Evolutionary conservation across 2,113 vertebrate species (phyloP).

Genomic region (Echinops telfairi): DNA sequence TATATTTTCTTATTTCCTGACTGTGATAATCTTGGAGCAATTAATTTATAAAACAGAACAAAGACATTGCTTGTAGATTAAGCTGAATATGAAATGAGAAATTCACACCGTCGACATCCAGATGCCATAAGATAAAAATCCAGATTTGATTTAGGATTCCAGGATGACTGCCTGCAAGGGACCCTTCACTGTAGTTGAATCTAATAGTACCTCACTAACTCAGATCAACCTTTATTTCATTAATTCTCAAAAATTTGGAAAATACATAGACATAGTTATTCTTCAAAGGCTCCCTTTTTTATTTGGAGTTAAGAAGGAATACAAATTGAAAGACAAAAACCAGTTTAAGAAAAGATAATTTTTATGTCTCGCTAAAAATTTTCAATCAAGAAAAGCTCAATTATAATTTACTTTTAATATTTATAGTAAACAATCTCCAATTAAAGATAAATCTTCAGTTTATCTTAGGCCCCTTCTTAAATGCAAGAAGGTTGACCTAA

Average conservation of each 20-base stretch:
- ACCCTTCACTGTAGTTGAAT: too few species aligned
- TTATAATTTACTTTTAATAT: too few species aligned
- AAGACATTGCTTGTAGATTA: neutral
- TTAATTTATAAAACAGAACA: slow-evolving; percentile 61
- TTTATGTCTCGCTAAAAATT: too few species aligned
- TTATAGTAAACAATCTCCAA: too few species aligned
- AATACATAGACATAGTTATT: neutral
- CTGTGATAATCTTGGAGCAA: slow-evolving; percentile 26
- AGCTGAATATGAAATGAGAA: slow-evolving; percentile 52
- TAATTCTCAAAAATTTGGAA: slow-evolving; percentile 39
- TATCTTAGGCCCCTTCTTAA: too few species aligned
- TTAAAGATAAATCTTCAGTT: too few species aligned
- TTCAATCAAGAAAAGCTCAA: too few species aligned
- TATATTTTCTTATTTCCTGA: slow-evolving; percentile 36
- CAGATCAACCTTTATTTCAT: slow-evolving; percentile 6
- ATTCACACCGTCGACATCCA: neutral
- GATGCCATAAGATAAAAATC: slow-evolving; percentile 35
- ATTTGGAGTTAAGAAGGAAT: slow-evolving; percentile 31
- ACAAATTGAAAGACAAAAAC: slow-evolving; percentile 33
- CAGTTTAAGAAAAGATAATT: neutral
- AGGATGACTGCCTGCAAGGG: neutral
- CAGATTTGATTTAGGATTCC: neutral
- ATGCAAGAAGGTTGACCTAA: too few species aligned
- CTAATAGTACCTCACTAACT: neutral
- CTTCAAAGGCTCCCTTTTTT: slow-evolving; percentile 46